phyloP scores from a whole-genome alignment of 2,888 invertebrate species.

The Conus canariensis region DNA sequence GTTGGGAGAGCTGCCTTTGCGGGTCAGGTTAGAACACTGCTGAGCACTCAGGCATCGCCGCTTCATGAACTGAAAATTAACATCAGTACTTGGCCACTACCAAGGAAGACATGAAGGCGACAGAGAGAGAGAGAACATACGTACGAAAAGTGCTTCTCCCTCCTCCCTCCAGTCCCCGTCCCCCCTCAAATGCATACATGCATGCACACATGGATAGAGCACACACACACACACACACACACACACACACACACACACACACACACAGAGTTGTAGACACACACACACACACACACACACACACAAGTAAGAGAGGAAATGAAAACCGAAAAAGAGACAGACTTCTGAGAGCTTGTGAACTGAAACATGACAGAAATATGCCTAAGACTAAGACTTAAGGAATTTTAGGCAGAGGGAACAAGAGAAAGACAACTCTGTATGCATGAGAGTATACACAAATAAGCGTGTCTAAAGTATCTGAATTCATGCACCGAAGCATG shows the following conservation, averaged over 20 bases:
- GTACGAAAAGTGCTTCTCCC: too few species aligned
- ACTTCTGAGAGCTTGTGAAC: neutral
- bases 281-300: neutral
- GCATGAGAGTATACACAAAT: too few species aligned
- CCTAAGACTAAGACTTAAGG: too few species aligned
- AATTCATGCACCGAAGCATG: too few species aligned
- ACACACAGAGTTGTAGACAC: neutral
- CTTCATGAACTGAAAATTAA: constrained; percentile 83
- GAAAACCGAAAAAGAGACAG: neutral
- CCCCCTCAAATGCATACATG: neutral
- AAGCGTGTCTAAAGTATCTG: too few species aligned
- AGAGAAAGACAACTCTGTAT: too few species aligned
- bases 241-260: too few species aligned
- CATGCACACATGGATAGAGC: neutral
- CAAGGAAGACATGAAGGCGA: neutral
- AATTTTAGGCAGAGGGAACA: too few species aligned
- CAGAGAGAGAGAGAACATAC: too few species aligned
- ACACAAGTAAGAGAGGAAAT: too few species aligned
- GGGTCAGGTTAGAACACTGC: constrained; percentile 85
- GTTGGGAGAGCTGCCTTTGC: constrained; percentile 34
- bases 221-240: neutral
- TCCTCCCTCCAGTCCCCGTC: too few species aligned
- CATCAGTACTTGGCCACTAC: neutral
- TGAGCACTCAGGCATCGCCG: constrained; percentile 89
- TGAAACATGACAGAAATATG: too few species aligned